Evolutionary conservation across 2,797 vertebrate species (phyloP).

Genomic region (Notolabrus celidotus): DNA sequence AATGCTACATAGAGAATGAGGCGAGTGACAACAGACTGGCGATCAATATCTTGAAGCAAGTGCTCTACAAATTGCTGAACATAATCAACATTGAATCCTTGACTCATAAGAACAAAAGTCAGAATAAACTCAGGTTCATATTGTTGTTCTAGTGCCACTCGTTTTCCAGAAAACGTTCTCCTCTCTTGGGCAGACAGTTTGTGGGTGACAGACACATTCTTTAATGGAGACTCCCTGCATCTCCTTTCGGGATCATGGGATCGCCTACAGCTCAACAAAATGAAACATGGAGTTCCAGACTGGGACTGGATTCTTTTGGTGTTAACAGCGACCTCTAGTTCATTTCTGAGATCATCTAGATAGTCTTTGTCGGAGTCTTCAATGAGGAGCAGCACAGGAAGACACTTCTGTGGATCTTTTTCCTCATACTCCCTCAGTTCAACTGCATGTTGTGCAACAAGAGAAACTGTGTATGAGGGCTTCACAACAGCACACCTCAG

Average conservation of each 20-base stretch:
- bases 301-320: slow-evolving; percentile 74
- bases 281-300: slow-evolving; percentile 78
- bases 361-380: slow-evolving; percentile 88
- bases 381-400: slow-evolving; percentile 86
- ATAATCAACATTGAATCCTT: slow-evolving; percentile 81
- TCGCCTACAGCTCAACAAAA: slow-evolving; percentile 86
- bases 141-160: slow-evolving; percentile 66
- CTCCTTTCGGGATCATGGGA: slow-evolving; percentile 83
- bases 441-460: slow-evolving; percentile 83
- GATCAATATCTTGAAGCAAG: slow-evolving; percentile 84
- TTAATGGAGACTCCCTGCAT: slow-evolving; percentile 79
- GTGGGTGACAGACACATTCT: slow-evolving; percentile 89
- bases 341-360: slow-evolving; percentile 81
- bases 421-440: slow-evolving; percentile 87
- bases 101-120: slow-evolving; percentile 89
- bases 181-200: slow-evolving; percentile 84
- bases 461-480: slow-evolving; percentile 61
- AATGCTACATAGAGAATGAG: slow-evolving; percentile 87
- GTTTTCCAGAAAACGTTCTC: slow-evolving; percentile 81
- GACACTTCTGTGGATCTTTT: slow-evolving; percentile 76
- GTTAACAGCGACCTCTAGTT: slow-evolving; percentile 77
- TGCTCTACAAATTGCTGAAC: slow-evolving; percentile 81
- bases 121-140: slow-evolving; percentile 82
- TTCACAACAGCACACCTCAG: slow-evolving; percentile 87
- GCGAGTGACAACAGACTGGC: slow-evolving; percentile 68